These are phyloP conservation scores for Melikaiella ostensackeni DNA, from an alignment of 2,888 invertebrate genomes.

Conservation along the genomic window DNA sequence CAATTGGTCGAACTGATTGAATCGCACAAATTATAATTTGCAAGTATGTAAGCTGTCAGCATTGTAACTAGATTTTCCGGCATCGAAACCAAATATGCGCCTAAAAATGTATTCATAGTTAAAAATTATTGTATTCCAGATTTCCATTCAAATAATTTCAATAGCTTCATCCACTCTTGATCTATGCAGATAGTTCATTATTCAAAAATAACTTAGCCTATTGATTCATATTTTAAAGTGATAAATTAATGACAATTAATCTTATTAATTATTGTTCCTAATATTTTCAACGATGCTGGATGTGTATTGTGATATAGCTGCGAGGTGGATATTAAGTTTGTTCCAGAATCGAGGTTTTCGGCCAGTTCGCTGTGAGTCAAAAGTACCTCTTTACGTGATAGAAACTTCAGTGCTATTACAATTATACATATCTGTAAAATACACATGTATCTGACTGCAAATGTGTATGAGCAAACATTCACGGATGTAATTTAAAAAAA, in stretches of 20 bases:
- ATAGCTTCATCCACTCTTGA: too few species aligned
- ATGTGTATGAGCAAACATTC: conserved; percentile 54
- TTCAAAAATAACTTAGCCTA: background rate
- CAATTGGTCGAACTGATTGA: conserved; percentile 26
- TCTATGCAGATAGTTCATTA: background rate
- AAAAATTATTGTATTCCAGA: background rate
- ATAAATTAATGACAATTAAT: background rate
- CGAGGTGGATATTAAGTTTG: conserved; percentile 7
- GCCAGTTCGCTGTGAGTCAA: conserved; percentile 69
- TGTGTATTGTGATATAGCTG: conserved; percentile 6
- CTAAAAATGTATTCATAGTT: background rate
- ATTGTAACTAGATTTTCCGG: background rate
- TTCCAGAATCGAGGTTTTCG: conserved; percentile 52
- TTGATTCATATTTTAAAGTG: background rate
- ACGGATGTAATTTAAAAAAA: conserved; percentile 53
- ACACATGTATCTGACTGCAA: conserved; percentile 51
- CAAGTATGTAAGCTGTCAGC: background rate
- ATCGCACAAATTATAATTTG: conserved; percentile 26
- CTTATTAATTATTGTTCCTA: background rate
- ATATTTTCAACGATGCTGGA: background rate
- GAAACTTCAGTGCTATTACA: conserved; percentile 43
- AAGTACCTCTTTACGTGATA: conserved; percentile 65
- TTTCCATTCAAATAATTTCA: background rate
- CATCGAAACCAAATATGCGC: background rate
- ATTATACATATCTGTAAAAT: conserved; percentile 34